phyloP scores from a whole-genome alignment of 2,888 invertebrate genomes.

The Caenorhabditis panamensis region DNA sequence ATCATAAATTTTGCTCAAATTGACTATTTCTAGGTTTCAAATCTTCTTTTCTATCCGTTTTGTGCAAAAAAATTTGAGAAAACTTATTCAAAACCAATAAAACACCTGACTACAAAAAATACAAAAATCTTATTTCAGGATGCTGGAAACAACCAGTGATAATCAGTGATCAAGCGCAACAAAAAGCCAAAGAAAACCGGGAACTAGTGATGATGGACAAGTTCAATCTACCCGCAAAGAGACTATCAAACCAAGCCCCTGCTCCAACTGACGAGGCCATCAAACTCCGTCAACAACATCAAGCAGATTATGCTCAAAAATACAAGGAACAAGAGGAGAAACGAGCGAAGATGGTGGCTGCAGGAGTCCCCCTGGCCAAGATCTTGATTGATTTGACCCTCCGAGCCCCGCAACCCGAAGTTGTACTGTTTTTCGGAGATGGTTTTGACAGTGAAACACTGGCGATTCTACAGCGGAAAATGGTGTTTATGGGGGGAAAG shows the following conservation, averaged over 20 bases:
- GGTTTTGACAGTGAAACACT: slow-evolving; percentile 21
- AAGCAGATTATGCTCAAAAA: not conserved
- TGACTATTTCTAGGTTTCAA: too few species aligned
- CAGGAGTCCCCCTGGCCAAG: not conserved
- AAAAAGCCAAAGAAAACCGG: slow-evolving; percentile 55
- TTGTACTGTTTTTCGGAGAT: slow-evolving; percentile 28
- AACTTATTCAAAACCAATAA: too few species aligned
- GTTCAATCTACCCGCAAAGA: slow-evolving; percentile 68
- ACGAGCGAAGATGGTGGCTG: not conserved
- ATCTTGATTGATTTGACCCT: not conserved
- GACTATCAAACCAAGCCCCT: slow-evolving; percentile 58
- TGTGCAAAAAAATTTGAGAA: too few species aligned
- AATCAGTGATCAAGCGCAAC: slow-evolving; percentile 61
- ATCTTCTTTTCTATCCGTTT: too few species aligned
- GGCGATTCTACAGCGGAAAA: slow-evolving; percentile 26
- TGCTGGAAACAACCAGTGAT: slow-evolving; percentile 71
- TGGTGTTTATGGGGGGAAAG: slow-evolving; percentile 79
- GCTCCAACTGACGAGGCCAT: slow-evolving; percentile 75
- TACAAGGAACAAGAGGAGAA: slow-evolving; percentile 20
- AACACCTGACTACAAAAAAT: too few species aligned
- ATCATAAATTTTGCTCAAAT: not conserved
- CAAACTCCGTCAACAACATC: not conserved
- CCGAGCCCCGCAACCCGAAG: not conserved
- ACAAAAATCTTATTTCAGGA: slow-evolving; percentile 65
- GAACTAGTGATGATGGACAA: slow-evolving; percentile 60